phyloP scores from a whole-genome alignment of 2,113 vertebrate species.

The Tonatia bakeri region DNA sequence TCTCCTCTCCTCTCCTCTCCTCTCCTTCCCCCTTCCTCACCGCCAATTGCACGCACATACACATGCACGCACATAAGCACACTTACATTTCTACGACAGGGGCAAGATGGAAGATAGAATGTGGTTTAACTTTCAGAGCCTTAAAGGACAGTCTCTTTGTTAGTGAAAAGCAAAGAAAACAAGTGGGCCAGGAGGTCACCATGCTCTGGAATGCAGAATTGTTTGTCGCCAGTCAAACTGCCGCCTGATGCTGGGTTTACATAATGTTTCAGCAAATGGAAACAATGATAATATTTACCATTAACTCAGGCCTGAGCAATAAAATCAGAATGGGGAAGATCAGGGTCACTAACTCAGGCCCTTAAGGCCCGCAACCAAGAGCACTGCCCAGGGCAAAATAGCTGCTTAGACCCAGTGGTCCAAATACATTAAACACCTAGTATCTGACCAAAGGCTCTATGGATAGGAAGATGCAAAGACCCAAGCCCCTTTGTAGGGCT shows the following conservation, averaged over 20 bases:
- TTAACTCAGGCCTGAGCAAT: slow-evolving; percentile 28
- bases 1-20: background rate
- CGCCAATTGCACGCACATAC: background rate
- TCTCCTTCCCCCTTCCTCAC: background rate
- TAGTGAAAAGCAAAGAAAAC: slow-evolving; percentile 45
- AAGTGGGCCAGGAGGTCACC: background rate
- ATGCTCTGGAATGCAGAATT: slow-evolving; percentile 49
- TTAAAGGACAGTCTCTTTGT: slow-evolving; percentile 44
- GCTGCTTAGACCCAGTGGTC: background rate
- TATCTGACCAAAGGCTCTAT: background rate
- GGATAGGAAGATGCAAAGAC: background rate
- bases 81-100: background rate
- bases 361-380: background rate
- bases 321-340: slow-evolving; percentile 14
- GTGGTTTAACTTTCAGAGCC: slow-evolving; percentile 15
- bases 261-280: slow-evolving; percentile 32
- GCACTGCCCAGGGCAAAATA: background rate
- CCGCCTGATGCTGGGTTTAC: slow-evolving; percentile 15
- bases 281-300: slow-evolving; percentile 50
- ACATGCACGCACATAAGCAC: background rate
- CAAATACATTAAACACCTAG: background rate
- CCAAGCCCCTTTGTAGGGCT: background rate
- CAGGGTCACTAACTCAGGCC: slow-evolving; percentile 23
- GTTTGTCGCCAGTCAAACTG: slow-evolving; percentile 53
- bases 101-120: background rate